Evolutionary conservation across 2,113 vertebrate species (phyloP).

Genomic region (Microtus pennsylvanicus): DNA sequence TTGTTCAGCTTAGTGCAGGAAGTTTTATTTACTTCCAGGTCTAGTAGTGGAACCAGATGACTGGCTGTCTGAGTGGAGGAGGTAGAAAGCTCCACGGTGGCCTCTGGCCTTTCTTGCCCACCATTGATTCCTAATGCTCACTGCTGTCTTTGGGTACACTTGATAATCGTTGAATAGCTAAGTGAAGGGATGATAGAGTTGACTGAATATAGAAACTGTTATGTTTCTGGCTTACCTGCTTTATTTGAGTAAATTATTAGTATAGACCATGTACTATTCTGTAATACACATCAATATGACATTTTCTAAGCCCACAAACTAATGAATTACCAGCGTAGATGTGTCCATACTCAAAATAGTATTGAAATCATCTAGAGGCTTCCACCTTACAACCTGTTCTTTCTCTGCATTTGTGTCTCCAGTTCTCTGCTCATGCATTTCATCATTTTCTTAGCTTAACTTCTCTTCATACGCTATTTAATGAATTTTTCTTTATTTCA

Average conservation of each 20-base stretch:
- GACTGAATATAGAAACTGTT: background rate
- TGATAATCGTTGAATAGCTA: constrained; percentile 31
- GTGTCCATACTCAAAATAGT: constrained; percentile 2
- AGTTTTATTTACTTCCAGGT: constrained; percentile 52
- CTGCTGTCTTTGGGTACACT: background rate
- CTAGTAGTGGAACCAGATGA: constrained; percentile 14
- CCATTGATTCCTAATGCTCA: background rate
- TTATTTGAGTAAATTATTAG: constrained; percentile 21
- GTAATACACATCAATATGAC: constrained; percentile 49
- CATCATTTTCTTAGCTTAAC: constrained; percentile 28
- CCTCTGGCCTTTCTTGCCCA: background rate
- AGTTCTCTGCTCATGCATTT: background rate
- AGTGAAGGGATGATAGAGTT: constrained; percentile 14
- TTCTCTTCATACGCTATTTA: background rate
- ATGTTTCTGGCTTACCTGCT: constrained; percentile 37
- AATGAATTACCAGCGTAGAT: constrained; percentile 20
- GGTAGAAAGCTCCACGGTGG: background rate
- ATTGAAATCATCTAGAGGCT: constrained; percentile 4
- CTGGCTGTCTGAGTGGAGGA: background rate
- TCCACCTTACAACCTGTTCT: background rate
- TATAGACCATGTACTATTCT: background rate
- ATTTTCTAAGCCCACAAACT: background rate
- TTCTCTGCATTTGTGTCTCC: constrained; percentile 26
- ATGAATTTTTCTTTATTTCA: constrained; percentile 37
- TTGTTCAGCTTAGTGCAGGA: background rate